Conservation (phyloP, 2,797 vertebrate genomes). For the Salarias fasciatus region DNA sequence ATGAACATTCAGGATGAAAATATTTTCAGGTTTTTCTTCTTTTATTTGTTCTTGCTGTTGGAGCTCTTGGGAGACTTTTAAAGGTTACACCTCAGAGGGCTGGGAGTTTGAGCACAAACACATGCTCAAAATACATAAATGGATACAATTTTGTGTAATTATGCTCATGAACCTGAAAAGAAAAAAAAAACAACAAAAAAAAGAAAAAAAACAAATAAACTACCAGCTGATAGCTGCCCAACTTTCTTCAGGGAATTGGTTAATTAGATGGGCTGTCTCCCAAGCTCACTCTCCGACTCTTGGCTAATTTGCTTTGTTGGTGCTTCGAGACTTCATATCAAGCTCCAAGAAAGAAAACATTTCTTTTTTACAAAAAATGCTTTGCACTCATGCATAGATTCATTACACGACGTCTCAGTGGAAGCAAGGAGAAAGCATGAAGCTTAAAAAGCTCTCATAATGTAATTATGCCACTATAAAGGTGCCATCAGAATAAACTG, state of each 20-base stretch:
- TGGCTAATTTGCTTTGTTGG: conserved; percentile 58
- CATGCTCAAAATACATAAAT: conserved; percentile 40
- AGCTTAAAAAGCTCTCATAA: conserved; percentile 28
- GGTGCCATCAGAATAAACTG: conserved; percentile 24
- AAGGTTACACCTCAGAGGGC: conserved; percentile 23
- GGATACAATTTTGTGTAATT: conserved; percentile 50
- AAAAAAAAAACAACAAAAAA: too few relatives aligned
- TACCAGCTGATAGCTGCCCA: conserved; percentile 37
- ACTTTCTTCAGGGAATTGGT: conserved; percentile 53
- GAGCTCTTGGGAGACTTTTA: conserved; percentile 10
- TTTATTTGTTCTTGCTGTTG: not conserved
- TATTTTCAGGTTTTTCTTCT: conserved; percentile 3
- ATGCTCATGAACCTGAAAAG: conserved; percentile 49
- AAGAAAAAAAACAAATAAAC: conserved; percentile 12
- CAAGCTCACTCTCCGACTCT: conserved; percentile 31
- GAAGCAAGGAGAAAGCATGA: conserved; percentile 3
- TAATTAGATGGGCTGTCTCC: conserved; percentile 66
- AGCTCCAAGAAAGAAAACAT: conserved; percentile 24
- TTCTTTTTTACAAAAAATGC: conserved; percentile 12
- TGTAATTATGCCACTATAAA: conserved; percentile 15
- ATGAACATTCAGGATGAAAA: not conserved
- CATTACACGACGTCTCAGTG: conserved; percentile 16
- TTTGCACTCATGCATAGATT: conserved; percentile 38
- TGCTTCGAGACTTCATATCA: conserved; percentile 47
- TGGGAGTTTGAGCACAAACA: conserved; percentile 4